These are phyloP conservation scores for Platycercus adscitus DNA, from an alignment of 2,113 vertebrate genomes.

Conservation along the genomic window DNA sequence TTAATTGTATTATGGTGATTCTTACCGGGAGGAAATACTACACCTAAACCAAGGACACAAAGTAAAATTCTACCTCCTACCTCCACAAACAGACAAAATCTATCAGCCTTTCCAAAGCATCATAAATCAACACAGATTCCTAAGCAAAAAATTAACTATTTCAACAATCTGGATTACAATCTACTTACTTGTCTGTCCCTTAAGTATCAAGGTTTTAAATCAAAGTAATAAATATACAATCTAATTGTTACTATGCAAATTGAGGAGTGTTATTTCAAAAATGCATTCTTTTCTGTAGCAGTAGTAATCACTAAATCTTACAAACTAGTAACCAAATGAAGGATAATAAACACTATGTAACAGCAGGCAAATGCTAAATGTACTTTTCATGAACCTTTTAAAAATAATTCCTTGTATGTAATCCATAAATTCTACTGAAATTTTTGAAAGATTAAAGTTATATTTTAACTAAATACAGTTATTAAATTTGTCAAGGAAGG, in stretches of 20 bases:
- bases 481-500: background rate
- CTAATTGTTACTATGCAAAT: background rate
- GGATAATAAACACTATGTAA: background rate
- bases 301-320: background rate
- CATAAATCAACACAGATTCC: background rate
- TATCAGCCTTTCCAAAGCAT: background rate
- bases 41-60: background rate
- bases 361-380: background rate
- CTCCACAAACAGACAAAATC: background rate
- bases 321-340: background rate
- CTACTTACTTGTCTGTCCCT: background rate
- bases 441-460: background rate
- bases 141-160: background rate
- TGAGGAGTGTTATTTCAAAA: background rate
- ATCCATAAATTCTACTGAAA: background rate
- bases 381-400: background rate
- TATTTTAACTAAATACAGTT: background rate
- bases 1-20: background rate
- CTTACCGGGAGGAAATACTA: background rate
- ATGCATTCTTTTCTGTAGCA: background rate
- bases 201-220: background rate
- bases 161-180: background rate
- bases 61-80: background rate
- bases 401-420: background rate
- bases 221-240: background rate